Base-by-base conservation (phyloP, 2,888 invertebrate species). In the Biston stratarius region DNA sequence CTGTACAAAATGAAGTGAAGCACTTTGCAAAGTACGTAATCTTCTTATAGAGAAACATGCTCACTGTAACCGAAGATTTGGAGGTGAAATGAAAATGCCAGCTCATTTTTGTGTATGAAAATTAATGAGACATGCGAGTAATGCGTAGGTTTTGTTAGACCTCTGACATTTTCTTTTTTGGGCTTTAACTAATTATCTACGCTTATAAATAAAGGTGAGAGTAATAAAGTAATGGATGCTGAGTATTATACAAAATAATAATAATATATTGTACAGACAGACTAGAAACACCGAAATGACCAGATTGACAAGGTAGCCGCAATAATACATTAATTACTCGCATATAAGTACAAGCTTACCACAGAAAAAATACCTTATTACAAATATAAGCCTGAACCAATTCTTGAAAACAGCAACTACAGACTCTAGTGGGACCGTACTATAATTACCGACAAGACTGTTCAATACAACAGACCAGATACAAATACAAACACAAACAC, bases 21-120 rank as follows among this genome's bases (percentile, higher is more conserved):
- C 76, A 77, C 76, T 80, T 77, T 72, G 71, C 69, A 65, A 59
- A 70, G 66, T 67, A 70, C 66, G 48, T 81, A 81, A 80, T 79
- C 80, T 76, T 73, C 78, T 78, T 79, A 80, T 38, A 53, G 51
- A 60, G 61, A 44, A 49, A 55, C 49, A 57, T 58, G n/a, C 38
- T 51, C 36, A 36, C 40, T 66, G 57, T 42, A 57, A 47, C 66
- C 57, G 55, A 15, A 34, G 11, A 42, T 48, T 53, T 10, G n/a
- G 38, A 64, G 59, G 61, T 56, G 49, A 61, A 65, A 51, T 61
- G 61, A 45, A 56, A 64, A 58, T 58, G 38, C 48, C 48, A 53
- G 33, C 60, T 24, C 47, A 59, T 64, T 53, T 53, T 60, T 49
- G 11, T 36, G 52, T 64, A 58, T 47, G 12, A 51, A 63, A 63